A percentile compares a stretch with the other conserved stretches of the same genome.
Conservation (phyloP, 2,113 vertebrate genomes). For the Leptocoma aspasia region DNA sequence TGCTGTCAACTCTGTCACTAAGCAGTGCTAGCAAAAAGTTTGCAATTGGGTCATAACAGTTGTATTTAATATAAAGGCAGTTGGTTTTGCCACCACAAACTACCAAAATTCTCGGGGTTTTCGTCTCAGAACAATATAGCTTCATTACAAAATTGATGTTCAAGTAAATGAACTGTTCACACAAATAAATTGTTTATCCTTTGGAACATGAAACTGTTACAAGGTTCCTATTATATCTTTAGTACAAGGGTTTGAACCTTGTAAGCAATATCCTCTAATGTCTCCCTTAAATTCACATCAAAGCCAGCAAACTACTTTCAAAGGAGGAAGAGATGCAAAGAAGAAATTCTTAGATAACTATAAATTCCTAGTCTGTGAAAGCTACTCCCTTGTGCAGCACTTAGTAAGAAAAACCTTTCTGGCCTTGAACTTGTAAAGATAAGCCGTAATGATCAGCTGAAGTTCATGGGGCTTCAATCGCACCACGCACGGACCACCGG, state of each 20-base stretch:
- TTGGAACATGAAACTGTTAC: neutral
- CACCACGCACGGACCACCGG: neutral
- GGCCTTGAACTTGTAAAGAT: constrained; percentile 57
- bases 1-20: neutral
- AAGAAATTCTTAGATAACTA: constrained; percentile 56
- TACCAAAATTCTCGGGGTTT: neutral
- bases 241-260: neutral
- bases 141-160: neutral
- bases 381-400: constrained; percentile 51
- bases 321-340: constrained; percentile 8
- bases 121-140: neutral
- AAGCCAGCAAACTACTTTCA: constrained; percentile 56
- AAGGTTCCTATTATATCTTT: neutral
- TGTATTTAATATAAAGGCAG: neutral
- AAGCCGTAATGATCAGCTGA: neutral
- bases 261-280: neutral
- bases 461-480: neutral
- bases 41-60: neutral
- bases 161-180: neutral
- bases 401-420: neutral
- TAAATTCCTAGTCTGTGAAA: constrained; percentile 25
- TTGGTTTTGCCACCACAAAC: neutral
- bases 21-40: neutral
- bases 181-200: neutral
- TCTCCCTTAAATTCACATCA: constrained; percentile 57